Evolutionary conservation across 1,140 invertebrate genomes (phyloP).

Genomic region (Drosophila busckii): DNA sequence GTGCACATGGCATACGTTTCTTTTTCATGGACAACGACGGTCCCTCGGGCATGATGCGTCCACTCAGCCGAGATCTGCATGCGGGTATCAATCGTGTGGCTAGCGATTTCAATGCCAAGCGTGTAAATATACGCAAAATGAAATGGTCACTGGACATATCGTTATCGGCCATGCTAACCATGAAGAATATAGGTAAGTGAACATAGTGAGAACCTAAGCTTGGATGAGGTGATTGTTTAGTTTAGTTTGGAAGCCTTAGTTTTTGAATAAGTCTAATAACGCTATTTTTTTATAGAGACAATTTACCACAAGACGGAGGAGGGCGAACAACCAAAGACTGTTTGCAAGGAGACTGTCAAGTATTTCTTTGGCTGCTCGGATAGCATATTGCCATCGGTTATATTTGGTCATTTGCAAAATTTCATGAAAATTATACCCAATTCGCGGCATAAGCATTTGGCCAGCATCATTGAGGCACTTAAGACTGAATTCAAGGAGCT

Average conservation of each 20-base stretch:
- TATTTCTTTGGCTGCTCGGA: conserved; percentile 81
- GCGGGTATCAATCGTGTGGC: conserved; percentile 84
- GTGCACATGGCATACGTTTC: conserved; percentile 84
- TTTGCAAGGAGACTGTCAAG: conserved; percentile 81
- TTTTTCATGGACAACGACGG: conserved; percentile 89
- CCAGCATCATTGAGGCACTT: conserved; percentile 80
- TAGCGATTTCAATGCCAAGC: conserved; percentile 81
- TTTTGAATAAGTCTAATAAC: no score
- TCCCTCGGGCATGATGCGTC: conserved; percentile 82
- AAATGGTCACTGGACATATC: conserved; percentile 83
- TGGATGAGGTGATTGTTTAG: no score
- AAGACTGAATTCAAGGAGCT: conserved; percentile 84
- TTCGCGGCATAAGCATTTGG: conserved; percentile 79
- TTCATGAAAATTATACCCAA: conserved; percentile 80
- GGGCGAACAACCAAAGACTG: conserved; percentile 81
- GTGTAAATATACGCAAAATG: conserved; percentile 82
- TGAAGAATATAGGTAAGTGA: conserved; percentile 83
- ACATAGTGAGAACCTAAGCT: no score
- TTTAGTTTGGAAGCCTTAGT: no score
- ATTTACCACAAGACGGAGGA: conserved; percentile 82
- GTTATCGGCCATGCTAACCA: conserved; percentile 80
- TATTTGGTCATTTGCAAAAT: conserved; percentile 81
- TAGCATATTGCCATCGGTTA: conserved; percentile 81
- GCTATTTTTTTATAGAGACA: no score
- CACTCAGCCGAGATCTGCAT: conserved; percentile 84